A percentile compares a stretch with the other conserved stretches of the same genome.
Evolutionary conservation across 2,888 invertebrate species (phyloP).

Genomic region (Apomyelois bistriatella): DNA sequence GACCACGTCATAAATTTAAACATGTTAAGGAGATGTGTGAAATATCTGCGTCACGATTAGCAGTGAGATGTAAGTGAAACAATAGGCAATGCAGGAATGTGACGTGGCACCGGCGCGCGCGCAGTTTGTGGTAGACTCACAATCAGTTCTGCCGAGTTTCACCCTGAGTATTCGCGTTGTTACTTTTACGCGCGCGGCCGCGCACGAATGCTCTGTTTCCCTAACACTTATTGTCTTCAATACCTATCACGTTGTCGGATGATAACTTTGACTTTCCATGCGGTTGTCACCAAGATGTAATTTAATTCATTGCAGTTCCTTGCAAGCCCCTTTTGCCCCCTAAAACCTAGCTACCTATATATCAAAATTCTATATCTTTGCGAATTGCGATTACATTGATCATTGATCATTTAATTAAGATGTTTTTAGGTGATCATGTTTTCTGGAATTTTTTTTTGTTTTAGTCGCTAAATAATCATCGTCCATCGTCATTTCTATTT

Average conservation of each 20-base stretch:
- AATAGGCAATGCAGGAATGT: conserved; percentile 54
- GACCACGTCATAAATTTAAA: too few species aligned
- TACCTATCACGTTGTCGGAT: conserved; percentile 43
- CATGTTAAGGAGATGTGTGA: conserved; percentile 2
- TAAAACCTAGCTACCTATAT: too few species aligned
- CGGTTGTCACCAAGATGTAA: neutral
- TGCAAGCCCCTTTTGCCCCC: too few species aligned
- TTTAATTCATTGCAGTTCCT: neutral
- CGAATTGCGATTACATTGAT: too few species aligned
- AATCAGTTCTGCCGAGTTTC: conserved; percentile 76
- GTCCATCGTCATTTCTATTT: too few species aligned
- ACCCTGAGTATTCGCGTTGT: conserved; percentile 76
- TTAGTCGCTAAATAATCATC: too few species aligned
- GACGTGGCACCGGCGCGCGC: conserved; percentile 40
- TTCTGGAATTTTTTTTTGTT: too few species aligned
- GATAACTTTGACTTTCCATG: conserved; percentile 71
- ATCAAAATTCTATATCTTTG: too few species aligned
- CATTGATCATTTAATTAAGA: too few species aligned
- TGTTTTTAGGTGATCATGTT: too few species aligned
- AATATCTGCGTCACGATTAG: conserved; percentile 10
- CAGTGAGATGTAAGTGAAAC: conserved; percentile 34
- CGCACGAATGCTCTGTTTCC: conserved; percentile 78
- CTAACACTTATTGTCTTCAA: conserved; percentile 68
- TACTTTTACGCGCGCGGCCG: conserved; percentile 77
- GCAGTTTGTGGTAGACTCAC: conserved; percentile 33